Evolutionary conservation across 2,888 invertebrate species (phyloP).

Genomic region (Hyposoter didymator): DNA sequence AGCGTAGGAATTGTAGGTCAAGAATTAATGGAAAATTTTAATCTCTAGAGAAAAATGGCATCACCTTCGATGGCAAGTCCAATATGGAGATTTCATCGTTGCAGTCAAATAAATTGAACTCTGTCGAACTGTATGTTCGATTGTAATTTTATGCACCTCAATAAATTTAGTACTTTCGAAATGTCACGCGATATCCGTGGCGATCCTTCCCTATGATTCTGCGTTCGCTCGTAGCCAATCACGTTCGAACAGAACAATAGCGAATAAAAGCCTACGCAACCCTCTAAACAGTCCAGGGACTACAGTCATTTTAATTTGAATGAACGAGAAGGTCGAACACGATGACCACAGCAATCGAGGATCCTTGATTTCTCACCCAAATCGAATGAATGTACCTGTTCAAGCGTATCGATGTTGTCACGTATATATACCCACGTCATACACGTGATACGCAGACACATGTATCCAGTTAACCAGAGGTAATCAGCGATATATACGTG

Average conservation of each 20-base stretch:
- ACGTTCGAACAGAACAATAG: slow-evolving; percentile 5
- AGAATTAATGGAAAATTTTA: not conserved
- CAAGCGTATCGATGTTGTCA: not conserved
- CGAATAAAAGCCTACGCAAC: not conserved
- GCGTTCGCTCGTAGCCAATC: slow-evolving; percentile 1
- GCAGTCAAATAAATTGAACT: not conserved
- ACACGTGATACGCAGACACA: not conserved
- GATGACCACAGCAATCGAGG: not conserved
- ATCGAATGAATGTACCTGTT: not conserved
- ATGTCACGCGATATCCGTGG: not conserved
- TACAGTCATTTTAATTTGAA: not conserved
- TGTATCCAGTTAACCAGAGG: not conserved
- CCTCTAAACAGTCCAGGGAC: slow-evolving; percentile 5
- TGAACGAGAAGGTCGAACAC: slow-evolving; percentile 1
- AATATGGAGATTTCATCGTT: not conserved
- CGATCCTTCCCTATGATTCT: not conserved
- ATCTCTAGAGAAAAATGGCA: not conserved
- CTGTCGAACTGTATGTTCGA: not conserved
- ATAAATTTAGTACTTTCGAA: not conserved
- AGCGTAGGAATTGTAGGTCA: not conserved
- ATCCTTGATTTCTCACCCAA: slow-evolving; percentile 31
- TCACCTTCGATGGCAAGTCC: not conserved
- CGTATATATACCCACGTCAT: not conserved
- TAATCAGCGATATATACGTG: slow-evolving; percentile 21
- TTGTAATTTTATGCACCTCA: not conserved